Conservation (phyloP, 2,113 vertebrate species). For the Nettapus auritus region DNA sequence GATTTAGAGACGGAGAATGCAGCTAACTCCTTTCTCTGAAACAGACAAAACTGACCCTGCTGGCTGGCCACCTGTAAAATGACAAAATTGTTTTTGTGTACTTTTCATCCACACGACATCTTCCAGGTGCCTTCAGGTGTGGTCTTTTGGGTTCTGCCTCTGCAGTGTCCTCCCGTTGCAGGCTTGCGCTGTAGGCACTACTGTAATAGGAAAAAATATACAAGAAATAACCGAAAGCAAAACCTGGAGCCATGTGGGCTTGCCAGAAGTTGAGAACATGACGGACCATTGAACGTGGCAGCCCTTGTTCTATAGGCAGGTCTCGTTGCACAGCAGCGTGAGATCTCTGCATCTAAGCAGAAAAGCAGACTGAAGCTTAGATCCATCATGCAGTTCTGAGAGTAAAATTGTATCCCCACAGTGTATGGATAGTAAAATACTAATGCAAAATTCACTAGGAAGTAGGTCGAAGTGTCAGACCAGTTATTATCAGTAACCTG, state of each 20-base stretch:
- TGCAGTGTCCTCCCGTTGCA: neutral
- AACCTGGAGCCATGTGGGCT: neutral
- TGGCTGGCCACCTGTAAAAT: neutral
- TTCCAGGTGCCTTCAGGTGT: neutral
- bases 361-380: neutral
- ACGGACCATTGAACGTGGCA: neutral
- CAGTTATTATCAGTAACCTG: constrained; percentile 68
- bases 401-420: neutral
- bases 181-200: neutral
- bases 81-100: neutral
- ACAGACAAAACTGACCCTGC: neutral
- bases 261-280: neutral
- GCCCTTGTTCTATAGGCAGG: neutral
- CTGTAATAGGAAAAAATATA: neutral
- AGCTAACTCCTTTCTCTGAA: neutral
- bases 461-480: constrained; percentile 52
- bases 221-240: neutral
- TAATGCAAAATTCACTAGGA: constrained; percentile 48
- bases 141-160: neutral
- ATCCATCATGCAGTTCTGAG: neutral
- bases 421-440: constrained; percentile 13
- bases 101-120: neutral
- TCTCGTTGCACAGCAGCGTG: neutral
- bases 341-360: constrained; percentile 11
- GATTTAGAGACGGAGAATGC: neutral